Evolutionary conservation across 2,888 invertebrate genomes (phyloP), one percentile per base, ranked within the genome.

Genomic region (Ectobius pallidus): DNA sequence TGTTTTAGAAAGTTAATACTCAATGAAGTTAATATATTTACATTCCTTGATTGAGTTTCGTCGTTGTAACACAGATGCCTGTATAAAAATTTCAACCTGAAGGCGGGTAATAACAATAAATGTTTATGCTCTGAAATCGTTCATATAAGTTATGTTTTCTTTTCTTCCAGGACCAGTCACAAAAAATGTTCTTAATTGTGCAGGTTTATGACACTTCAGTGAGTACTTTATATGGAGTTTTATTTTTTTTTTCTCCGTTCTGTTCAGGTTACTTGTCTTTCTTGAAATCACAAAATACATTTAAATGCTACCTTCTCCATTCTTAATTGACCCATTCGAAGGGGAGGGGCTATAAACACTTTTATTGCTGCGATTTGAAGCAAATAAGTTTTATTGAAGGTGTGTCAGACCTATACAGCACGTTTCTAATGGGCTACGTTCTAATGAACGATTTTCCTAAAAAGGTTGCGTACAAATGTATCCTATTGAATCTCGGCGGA

Each of bases 201-300:
- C 58, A 2, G 30, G 27, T 58, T 58, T 58, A 58, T 58, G 58
- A 25, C 22, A 16, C 32, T 58, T 4, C 52, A 22, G 4, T 22
- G 52, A 58, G 16, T 58, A 30, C n/a, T 58, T 58, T 58, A 58
- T 58, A 58, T 6, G 27, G 25, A 11, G 16, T 3, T 58, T 58
- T n/a, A 3, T 3, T 25, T 55, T 25, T 27, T 11, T 30, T 58
- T 58, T 30, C 30, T 3, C n/a, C 3, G 16, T 27, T 32, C 4
- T 16, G 58, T 30, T 11, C 27, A n/a, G n/a, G n/a, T n/a, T 58
- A 4, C 32, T n/a, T 58, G 11, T 11, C 58, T 58, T 58, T 65
- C 71, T 65, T 27, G 62, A 71, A 71, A 71, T 63, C 52, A 63
- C 44, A 49, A 65, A 46, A 44, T 71, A 71, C 71, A 71, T 71